Evolutionary conservation across 2,888 invertebrate species (phyloP).

Genomic region (Ditylenchus weischeri): DNA sequence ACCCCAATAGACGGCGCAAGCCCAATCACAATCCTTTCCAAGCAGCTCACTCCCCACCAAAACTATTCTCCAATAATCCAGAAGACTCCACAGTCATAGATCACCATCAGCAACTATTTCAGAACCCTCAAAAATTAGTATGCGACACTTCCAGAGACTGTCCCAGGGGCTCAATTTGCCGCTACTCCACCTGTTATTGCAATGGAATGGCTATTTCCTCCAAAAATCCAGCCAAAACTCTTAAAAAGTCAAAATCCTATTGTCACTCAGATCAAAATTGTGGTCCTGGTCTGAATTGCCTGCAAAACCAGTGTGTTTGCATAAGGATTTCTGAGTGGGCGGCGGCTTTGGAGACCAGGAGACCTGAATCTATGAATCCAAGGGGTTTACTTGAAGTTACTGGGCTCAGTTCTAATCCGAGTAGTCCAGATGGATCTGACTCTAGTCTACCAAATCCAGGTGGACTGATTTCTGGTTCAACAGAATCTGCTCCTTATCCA

Average conservation of each 20-base stretch:
- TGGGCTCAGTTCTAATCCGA: too few relatives aligned
- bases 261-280: background rate
- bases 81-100: too few relatives aligned
- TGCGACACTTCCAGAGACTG: background rate
- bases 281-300: background rate
- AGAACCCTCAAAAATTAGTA: too few relatives aligned
- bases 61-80: too few relatives aligned
- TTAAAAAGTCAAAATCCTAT: too few relatives aligned
- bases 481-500: background rate
- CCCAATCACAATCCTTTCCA: too few relatives aligned
- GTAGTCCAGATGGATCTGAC: too few relatives aligned
- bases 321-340: conserved; percentile 7
- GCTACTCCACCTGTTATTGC: conserved; percentile 3
- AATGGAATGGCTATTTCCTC: background rate
- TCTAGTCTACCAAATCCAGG: too few relatives aligned
- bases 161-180: conserved; percentile 1
- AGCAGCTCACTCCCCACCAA: too few relatives aligned
- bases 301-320: conserved; percentile 7
- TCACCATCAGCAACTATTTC: too few relatives aligned
- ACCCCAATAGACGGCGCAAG: background rate
- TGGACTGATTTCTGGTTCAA: background rate
- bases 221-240: background rate
- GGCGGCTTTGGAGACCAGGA: background rate
- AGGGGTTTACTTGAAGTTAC: too few relatives aligned
- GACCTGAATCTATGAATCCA: too few relatives aligned